phyloP scores from a whole-genome alignment of 2,113 vertebrate species.

The Ahaetulla prasina region DNA sequence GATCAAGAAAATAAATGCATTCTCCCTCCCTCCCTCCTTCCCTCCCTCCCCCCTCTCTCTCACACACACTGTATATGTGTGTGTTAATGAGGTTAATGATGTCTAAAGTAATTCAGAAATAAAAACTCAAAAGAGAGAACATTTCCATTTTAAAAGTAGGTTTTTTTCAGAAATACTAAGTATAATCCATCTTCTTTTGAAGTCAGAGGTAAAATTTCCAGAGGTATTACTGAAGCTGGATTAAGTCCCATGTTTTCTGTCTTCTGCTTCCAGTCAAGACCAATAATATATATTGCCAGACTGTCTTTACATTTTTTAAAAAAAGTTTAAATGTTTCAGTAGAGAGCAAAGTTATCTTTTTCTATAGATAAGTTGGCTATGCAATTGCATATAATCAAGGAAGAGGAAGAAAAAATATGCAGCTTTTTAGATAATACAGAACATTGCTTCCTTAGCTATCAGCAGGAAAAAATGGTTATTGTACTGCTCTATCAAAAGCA shows the following conservation, averaged over 20 bases:
- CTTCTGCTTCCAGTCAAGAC: conserved; percentile 1
- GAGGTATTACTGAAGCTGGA: background rate
- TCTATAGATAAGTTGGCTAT: background rate
- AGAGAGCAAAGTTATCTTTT: background rate
- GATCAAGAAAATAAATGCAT: background rate
- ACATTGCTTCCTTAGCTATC: background rate
- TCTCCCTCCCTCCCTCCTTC: background rate
- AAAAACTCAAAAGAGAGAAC: background rate
- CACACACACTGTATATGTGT: background rate
- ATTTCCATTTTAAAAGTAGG: background rate
- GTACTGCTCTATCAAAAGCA: background rate
- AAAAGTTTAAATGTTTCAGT: background rate
- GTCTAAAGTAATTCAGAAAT: background rate
- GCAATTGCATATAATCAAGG: background rate
- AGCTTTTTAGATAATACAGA: background rate
- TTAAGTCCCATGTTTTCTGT: background rate
- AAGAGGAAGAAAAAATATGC: background rate
- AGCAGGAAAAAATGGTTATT: background rate
- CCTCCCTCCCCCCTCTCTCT: too few relatives aligned
- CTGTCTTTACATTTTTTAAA: background rate
- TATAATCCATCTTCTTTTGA: background rate
- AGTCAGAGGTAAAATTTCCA: background rate
- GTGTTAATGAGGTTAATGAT: conserved; percentile 2
- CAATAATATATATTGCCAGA: background rate
- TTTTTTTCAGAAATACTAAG: background rate